Percentiles rank a stretch among this genome's conserved stretches.
These are phyloP conservation scores for Apodemia hepburni DNA, from an alignment of 2,888 invertebrate species.

Conservation along the genomic window DNA sequence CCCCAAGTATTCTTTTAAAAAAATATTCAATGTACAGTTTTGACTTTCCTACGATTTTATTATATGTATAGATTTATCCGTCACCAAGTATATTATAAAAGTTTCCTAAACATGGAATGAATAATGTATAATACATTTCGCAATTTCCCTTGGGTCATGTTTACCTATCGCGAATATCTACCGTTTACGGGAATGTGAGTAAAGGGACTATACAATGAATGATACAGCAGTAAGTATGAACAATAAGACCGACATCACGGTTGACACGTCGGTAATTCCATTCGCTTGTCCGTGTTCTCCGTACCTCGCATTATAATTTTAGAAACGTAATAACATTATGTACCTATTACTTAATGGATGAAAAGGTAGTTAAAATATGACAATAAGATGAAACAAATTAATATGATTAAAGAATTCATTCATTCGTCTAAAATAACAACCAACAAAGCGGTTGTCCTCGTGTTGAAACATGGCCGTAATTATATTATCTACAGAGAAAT, in stretches of 20 bases:
- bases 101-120: not conserved
- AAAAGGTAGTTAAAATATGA: not conserved
- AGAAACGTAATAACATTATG: not conserved
- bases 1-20: no score
- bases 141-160: not conserved
- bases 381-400: not conserved
- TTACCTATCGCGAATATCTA: not conserved
- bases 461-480: no score
- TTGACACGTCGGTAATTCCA: conserved; percentile 18
- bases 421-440: no score
- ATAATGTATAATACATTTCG: not conserved
- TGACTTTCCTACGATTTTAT: no score
- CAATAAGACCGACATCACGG: conserved; percentile 21
- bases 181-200: not conserved
- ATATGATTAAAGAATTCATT: no score
- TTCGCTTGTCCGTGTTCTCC: conserved; percentile 1
- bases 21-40: no score
- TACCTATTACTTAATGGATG: not conserved
- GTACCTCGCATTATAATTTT: not conserved
- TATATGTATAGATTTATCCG: no score
- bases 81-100: not conserved
- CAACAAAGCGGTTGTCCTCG: no score
- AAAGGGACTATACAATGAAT: conserved; percentile 11
- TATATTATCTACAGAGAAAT: no score
- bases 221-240: conserved; percentile 22